These are phyloP conservation scores for Lasioglossum marginatum DNA, from an alignment of 2,888 invertebrate species.

Conservation along the genomic window DNA sequence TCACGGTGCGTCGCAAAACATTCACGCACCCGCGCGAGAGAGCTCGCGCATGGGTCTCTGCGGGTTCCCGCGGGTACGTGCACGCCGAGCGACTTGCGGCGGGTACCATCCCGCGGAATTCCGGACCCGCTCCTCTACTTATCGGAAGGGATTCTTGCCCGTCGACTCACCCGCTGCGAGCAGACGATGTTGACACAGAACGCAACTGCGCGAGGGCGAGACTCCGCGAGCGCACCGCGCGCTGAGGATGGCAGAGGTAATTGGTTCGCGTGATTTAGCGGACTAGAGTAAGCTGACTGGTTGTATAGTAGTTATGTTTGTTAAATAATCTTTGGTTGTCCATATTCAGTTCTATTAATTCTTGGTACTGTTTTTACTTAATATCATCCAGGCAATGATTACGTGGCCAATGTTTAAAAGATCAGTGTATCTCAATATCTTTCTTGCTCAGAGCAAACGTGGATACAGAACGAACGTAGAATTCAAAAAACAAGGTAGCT, in stretches of 20 bases:
- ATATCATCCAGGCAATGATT: too few species aligned
- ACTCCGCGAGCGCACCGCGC: constrained; percentile 21
- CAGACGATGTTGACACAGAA: constrained; percentile 35
- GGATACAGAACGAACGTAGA: background rate
- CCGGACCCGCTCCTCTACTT: constrained; percentile 45
- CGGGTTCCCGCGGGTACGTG: constrained; percentile 7
- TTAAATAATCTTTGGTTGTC: background rate
- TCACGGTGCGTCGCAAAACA: constrained; percentile 1
- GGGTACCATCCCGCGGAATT: constrained; percentile 39
- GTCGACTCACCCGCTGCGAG: constrained; percentile 41
- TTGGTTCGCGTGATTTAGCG: constrained; percentile 57
- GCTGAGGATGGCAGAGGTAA: constrained; percentile 25
- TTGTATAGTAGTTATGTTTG: background rate
- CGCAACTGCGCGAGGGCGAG: constrained; percentile 47
- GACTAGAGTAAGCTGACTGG: background rate
- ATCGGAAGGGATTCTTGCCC: constrained; percentile 54
- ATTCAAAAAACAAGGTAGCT: background rate
- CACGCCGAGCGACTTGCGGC: constrained; percentile 34
- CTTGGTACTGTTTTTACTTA: too few species aligned
- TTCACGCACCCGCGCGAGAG: constrained; percentile 10
- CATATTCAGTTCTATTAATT: background rate
- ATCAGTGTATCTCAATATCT: background rate
- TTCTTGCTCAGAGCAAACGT: background rate
- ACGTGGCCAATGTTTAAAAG: background rate
- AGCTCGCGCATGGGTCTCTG: background rate